Conservation (phyloP, 2,113 vertebrate species). For the Sinocyclocheilus anshuiensis region DNA sequence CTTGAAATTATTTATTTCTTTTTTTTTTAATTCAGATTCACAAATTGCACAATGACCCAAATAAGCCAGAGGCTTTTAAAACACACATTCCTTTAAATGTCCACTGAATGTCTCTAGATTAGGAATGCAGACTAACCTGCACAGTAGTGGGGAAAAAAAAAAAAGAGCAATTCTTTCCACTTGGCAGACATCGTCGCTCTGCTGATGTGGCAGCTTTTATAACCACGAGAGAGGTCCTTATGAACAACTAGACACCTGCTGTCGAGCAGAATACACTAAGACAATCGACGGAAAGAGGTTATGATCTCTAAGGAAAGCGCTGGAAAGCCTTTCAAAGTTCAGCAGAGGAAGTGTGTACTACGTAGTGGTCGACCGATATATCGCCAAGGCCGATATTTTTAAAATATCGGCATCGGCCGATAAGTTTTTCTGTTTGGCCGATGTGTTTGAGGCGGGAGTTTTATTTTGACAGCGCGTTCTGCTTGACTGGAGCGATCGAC, state of each 20-base stretch:
- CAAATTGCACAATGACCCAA: background rate
- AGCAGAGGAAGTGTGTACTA: background rate
- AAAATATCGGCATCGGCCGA: too few relatives aligned
- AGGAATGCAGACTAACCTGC: slow-evolving; percentile 15
- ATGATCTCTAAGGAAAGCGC: background rate
- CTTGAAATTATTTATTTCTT: too few relatives aligned
- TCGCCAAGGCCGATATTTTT: too few relatives aligned
- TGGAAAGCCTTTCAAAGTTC: background rate
- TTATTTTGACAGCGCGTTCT: too few relatives aligned
- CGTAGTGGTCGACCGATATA: too few relatives aligned
- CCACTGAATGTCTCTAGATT: background rate
- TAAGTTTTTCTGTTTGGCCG: too few relatives aligned
- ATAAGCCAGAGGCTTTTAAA: background rate
- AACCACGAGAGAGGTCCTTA: background rate
- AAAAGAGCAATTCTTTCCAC: slow-evolving; percentile 7
- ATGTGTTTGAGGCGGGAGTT: too few relatives aligned
- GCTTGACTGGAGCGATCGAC: too few relatives aligned
- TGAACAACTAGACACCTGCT: background rate
- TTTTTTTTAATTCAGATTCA: background rate
- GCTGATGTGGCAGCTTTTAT: background rate
- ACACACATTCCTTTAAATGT: background rate
- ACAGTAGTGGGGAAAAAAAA: background rate
- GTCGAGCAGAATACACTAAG: background rate
- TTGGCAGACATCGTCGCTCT: background rate
- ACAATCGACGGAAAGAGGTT: background rate